Base-by-base conservation (phyloP, 2,888 invertebrate genomes). In the Melanargia galathea region DNA sequence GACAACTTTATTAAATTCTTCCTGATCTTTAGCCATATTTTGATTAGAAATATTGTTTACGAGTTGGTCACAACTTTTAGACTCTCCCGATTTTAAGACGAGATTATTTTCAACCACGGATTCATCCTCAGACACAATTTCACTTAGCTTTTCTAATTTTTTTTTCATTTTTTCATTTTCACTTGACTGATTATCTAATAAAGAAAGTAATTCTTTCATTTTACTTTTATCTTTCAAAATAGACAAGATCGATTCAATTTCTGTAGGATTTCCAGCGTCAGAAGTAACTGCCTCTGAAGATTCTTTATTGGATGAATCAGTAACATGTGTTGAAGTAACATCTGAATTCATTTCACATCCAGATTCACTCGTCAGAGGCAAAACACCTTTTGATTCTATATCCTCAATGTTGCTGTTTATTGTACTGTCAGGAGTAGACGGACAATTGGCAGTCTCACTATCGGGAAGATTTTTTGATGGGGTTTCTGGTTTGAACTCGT, bases 91-190 rank as follows among this genome's bases (percentile, higher is more conserved):
- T n/a, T 48, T 67, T 69, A 84, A 77, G 0, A 7, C 24, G 18
- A 10, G 2, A 26, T 40, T 30, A 30, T 45, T 24, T 26, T 30
- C 56, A 18, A 13, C 13, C 10, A 5, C 18, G 2, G 48, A 35
- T 71, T 90, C 84, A 65, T 91, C 84, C 72, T 93, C 93, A 0
- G 92, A 92, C 18, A 92, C 92, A 5, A 93, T 92, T 73, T 92
- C 92, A 66, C 93, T 89, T 1, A 93, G 84, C 72, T 90, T 92
- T 72, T 92, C 92, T 24, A 94, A 87, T 71, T 92, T 93, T 71
- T 93, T 93, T 71, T 92, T 92, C 57, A 93, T 87, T 76, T 92
- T 92, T 60, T 92, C 86, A 70, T 90, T 87, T 55, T 87, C 88
- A 68, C 73, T 77, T 2, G 89, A 76, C 52, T 86, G 74, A 48